phyloP scores from a whole-genome alignment of 2,113 vertebrate genomes.

The Pyrgilauda ruficollis region DNA sequence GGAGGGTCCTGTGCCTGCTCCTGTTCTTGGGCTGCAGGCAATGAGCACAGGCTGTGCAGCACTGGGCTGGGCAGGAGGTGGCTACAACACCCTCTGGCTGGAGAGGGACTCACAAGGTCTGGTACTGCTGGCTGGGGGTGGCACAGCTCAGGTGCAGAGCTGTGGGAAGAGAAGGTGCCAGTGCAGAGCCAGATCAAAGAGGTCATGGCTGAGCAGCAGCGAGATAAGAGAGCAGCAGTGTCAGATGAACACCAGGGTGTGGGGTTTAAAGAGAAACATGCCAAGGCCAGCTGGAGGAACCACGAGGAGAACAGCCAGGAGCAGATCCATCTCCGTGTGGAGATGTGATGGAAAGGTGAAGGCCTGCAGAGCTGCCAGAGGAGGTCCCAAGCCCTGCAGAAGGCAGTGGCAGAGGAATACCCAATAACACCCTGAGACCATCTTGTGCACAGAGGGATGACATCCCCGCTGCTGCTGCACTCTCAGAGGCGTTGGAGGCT shows the following conservation, averaged over 20 bases:
- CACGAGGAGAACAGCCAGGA: neutral
- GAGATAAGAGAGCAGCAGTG: neutral
- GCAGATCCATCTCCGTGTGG: neutral
- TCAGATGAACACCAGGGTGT: neutral
- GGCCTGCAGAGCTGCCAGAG: neutral
- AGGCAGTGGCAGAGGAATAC: neutral
- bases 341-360: neutral
- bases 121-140: neutral
- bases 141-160: neutral
- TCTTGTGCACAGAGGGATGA: neutral
- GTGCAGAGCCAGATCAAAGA: neutral
- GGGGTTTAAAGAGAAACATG: neutral
- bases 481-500: neutral
- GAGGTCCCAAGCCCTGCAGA: neutral
- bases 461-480: neutral
- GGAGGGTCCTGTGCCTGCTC: neutral
- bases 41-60: neutral
- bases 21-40: neutral
- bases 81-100: neutral
- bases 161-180: neutral
- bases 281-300: neutral
- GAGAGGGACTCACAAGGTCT: neutral
- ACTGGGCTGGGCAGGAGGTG: neutral
- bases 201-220: neutral
- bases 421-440: accelerated